Conservation (phyloP, 2,113 vertebrate genomes). For the Tauraco erythrolophus region DNA sequence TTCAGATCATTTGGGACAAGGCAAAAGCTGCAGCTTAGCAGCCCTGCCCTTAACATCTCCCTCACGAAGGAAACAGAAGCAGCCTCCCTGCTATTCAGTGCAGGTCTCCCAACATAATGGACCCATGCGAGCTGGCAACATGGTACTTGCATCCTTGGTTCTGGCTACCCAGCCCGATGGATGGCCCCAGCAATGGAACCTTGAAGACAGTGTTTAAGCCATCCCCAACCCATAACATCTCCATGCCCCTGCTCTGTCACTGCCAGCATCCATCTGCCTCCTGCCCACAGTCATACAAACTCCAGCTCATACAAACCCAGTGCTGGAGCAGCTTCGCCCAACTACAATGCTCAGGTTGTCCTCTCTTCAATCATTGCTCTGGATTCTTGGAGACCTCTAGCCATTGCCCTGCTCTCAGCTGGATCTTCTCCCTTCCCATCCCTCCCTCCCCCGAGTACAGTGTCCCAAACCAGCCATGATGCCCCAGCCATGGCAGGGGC, state of each 20-base stretch:
- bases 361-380: background rate
- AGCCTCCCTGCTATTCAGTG: background rate
- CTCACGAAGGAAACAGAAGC: background rate
- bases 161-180: background rate
- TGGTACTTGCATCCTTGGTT: too few species aligned
- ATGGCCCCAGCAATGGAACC: background rate
- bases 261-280: background rate
- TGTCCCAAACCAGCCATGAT: background rate
- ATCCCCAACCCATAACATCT: fast-evolving
- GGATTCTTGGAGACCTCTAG: background rate
- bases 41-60: background rate
- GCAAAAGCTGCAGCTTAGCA: fast-evolving
- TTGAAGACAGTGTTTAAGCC: background rate
- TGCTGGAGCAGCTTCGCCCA: background rate
- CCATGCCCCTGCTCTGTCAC: background rate
- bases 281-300: background rate
- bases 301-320: background rate
- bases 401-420: background rate
- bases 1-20: background rate
- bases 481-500: background rate
- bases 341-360: background rate
- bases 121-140: fast-evolving
- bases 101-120: background rate
- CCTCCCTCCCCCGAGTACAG: background rate
- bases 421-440: background rate